A percentile compares a stretch with the other conserved stretches of the same genome.
phyloP scores from a whole-genome alignment of 2,797 vertebrate species.

The Caiman crocodilus region DNA sequence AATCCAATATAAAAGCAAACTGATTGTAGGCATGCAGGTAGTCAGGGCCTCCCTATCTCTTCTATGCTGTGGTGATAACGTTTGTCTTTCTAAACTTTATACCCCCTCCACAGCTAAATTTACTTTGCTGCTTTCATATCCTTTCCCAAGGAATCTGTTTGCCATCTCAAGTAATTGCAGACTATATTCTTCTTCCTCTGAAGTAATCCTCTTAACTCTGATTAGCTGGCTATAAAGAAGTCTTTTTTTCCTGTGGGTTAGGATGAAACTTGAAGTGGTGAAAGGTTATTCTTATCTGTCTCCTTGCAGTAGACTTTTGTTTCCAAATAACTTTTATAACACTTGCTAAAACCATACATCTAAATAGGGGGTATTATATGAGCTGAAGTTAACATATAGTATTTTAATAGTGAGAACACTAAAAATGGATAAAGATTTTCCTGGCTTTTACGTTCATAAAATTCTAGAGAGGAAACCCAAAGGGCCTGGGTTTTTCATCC shows the following conservation, averaged over 20 bases:
- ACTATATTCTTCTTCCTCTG: neutral
- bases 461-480: neutral
- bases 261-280: neutral
- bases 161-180: neutral
- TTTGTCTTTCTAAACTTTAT: neutral
- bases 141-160: neutral
- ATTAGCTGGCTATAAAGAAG: neutral
- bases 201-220: neutral
- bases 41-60: neutral
- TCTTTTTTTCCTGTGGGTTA: neutral
- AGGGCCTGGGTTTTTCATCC: neutral
- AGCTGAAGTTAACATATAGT: neutral
- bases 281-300: neutral
- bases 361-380: neutral
- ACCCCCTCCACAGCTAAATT: neutral
- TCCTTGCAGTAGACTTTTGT: neutral
- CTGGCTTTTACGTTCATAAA: neutral
- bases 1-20: neutral
- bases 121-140: neutral
- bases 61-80: neutral
- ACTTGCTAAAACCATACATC: neutral
- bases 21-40: neutral
- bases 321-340: neutral
- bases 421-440: neutral
- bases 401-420: neutral